A percentile compares a stretch with the other conserved stretches of the same genome.
Conservation (phyloP, 1,140 invertebrate species). For the Zeugodacus cucurbitae region DNA sequence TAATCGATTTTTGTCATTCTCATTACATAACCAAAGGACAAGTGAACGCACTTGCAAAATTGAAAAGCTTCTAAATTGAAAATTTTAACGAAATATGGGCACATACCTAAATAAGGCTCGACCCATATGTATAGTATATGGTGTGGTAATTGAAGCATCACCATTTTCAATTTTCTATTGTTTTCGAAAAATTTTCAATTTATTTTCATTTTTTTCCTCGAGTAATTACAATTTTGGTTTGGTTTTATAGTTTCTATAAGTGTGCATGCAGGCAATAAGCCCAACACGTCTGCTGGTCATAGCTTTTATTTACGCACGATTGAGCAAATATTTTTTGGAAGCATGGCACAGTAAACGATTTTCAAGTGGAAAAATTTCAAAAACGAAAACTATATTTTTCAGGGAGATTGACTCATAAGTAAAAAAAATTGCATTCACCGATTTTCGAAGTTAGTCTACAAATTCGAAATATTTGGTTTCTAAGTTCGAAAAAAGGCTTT, state of each 20-base stretch:
- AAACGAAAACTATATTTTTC: neutral
- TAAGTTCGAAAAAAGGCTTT: too few species aligned
- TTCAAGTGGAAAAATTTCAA: neutral
- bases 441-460: too few species aligned
- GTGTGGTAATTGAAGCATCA: neutral
- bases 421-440: too few species aligned
- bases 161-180: neutral
- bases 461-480: too few species aligned
- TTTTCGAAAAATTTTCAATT: neutral
- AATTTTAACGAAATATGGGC: neutral
- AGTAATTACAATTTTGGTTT: too few species aligned
- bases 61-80: neutral
- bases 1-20: neutral
- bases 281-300: neutral
- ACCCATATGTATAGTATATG: too few species aligned
- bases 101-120: too few species aligned
- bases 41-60: neutral
- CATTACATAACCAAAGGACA: neutral
- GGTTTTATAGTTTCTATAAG: neutral
- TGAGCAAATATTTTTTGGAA: neutral
- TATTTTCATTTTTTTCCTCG: neutral
- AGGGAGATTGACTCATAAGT: too few species aligned
- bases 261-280: neutral
- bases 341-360: neutral
- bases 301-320: slow-evolving; percentile 18